phyloP scores from a whole-genome alignment of 2,113 vertebrate genomes.

The Hystrix brachyura region DNA sequence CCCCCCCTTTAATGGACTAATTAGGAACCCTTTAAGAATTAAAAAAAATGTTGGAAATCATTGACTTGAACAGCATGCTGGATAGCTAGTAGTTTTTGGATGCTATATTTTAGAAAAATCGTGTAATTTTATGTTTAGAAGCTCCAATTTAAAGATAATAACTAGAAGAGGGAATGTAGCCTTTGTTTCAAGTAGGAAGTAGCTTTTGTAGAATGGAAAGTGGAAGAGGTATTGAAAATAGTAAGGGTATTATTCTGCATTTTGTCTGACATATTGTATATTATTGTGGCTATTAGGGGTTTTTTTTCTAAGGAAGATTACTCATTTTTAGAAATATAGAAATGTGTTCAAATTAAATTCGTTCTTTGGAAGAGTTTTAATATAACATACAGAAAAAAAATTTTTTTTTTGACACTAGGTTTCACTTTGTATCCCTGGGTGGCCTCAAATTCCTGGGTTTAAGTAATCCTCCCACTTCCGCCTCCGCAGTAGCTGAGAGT shows the following conservation, averaged over 20 bases:
- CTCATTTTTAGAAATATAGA: conserved; percentile 24
- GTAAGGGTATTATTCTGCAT: not conserved
- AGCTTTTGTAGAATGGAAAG: conserved; percentile 17
- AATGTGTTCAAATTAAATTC: conserved; percentile 55
- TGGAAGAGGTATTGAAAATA: conserved; percentile 5
- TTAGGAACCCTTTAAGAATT: not conserved
- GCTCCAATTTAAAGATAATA: conserved; percentile 38
- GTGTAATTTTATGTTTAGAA: conserved; percentile 52
- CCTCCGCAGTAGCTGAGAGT: not conserved
- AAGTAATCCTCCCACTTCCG: not conserved
- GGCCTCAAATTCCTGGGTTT: not conserved
- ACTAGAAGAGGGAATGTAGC: conserved; percentile 23
- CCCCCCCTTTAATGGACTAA: not conserved
- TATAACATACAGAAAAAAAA: not conserved
- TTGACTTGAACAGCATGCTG: not conserved
- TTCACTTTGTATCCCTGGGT: not conserved
- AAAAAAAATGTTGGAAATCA: conserved; percentile 28
- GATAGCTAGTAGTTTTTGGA: not conserved
- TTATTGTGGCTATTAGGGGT: not conserved
- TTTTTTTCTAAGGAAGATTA: conserved; percentile 55
- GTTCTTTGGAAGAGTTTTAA: conserved; percentile 13
- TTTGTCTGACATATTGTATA: not conserved
- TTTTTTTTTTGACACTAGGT: conserved; percentile 3
- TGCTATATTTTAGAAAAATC: not conserved
- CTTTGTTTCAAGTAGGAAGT: conserved; percentile 39